A percentile compares a stretch with the other conserved stretches of the same genome.
These are phyloP conservation scores for Punctoribates punctum DNA, from an alignment of 2,888 invertebrate species.

Conservation along the genomic window DNA sequence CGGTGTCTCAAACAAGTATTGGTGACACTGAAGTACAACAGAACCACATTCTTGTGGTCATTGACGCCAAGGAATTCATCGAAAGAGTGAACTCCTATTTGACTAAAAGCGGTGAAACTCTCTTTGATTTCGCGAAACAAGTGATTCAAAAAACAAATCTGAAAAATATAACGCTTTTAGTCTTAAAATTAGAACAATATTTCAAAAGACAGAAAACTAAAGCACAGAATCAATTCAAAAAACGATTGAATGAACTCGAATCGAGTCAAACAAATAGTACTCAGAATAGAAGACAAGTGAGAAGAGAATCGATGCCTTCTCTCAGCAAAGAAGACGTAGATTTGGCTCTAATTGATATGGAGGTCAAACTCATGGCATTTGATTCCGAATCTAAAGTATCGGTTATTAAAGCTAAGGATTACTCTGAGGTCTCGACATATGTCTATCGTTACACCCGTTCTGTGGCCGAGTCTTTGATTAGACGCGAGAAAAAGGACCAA, in stretches of 20 bases:
- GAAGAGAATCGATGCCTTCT: not conserved
- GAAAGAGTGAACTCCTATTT: conserved; percentile 18
- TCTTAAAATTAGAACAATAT: conserved; percentile 24
- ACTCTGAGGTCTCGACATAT: not conserved
- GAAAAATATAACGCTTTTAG: conserved; percentile 19
- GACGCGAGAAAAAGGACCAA: not conserved
- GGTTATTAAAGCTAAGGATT: not conserved
- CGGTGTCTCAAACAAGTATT: conserved; percentile 9
- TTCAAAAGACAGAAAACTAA: conserved; percentile 18
- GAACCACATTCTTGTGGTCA: conserved; percentile 14
- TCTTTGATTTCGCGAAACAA: conserved; percentile 5
- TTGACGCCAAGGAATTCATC: conserved; percentile 5
- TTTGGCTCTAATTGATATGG: conserved; percentile 30
- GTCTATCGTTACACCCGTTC: conserved; percentile 34
- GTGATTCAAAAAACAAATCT: not conserved
- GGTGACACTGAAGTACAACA: not conserved
- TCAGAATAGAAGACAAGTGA: conserved; percentile 9
- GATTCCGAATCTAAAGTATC: conserved; percentile 5
- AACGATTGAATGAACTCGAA: conserved; percentile 20
- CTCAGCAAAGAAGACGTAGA: conserved; percentile 31
- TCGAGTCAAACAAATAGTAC: not conserved
- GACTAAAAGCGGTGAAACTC: conserved; percentile 22
- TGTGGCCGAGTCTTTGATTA: conserved; percentile 21
- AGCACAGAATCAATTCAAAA: conserved; percentile 20
- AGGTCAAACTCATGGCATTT: conserved; percentile 15